Evolutionary conservation across 1,140 invertebrate species (phyloP), one percentile per base, ranked within the genome.

Genomic region (Calliphora vicina): DNA sequence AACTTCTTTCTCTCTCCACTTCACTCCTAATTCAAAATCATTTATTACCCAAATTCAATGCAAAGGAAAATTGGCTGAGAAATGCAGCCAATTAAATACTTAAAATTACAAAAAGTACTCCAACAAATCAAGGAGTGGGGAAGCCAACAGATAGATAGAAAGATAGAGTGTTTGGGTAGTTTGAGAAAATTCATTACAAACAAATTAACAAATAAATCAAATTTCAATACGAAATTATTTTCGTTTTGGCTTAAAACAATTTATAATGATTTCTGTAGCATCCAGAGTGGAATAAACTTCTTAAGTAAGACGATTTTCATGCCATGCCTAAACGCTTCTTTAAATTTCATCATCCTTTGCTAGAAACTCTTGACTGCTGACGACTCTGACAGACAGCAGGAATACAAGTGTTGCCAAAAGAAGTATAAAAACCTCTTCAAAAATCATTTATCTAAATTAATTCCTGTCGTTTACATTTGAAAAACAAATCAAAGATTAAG

Each of bases 401-500:
- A 74, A 29, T 29, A 29, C 26, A 25, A 43, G 61, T 23, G 23
- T 12, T 76, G 29, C 15, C 83, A 84, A 73, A n/a, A 76, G 82
- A 12, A 76, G 74, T 81, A 61, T 57, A 84, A 81, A 81, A 61
- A 73, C 86, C 87, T 88, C 88, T 89, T 89, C 86, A 88, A 85
- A 88, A 90, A 89, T 90, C 89, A 90, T 90, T 90, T 90, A 87
- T 90, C 89, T 89, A 90, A 90, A 90, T 90, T 90, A 90, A 90
- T 90, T 90, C 89, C 89, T 90, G 89, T 90, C 89, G 89, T 90
- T 90, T 90, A 90, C 89, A 90, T 90, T 90, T 89, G 88, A 85
- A 86, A 83, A 87, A 86, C 88, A 88, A 90, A 90, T 90, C 89
- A 90, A 90, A 90, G 89, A 90, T 90, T 90, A 90, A 89, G 88